Conservation (phyloP, 2,113 vertebrate species). For the Gallinago media region DNA sequence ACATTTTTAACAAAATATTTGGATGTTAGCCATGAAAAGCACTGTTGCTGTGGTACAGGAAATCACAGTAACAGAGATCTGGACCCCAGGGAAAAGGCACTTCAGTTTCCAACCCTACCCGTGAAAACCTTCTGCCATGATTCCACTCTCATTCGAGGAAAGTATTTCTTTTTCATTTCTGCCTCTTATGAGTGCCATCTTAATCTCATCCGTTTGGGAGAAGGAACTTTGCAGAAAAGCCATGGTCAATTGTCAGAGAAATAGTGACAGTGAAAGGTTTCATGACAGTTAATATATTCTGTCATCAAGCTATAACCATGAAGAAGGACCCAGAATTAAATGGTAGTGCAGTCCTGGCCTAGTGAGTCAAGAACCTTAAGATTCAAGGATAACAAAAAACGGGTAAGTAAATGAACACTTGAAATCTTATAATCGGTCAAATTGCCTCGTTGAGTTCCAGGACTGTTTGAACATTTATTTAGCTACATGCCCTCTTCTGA, state of each 20-base stretch:
- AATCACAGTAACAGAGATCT: neutral
- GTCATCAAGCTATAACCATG: neutral
- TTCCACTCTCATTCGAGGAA: neutral
- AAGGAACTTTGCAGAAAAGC: neutral
- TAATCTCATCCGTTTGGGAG: neutral
- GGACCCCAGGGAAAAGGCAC: neutral
- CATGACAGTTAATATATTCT: neutral
- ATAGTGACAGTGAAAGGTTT: neutral
- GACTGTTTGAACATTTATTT: neutral
- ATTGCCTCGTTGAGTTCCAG: neutral
- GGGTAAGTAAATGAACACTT: neutral
- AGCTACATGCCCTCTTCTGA: neutral
- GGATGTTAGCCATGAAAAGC: neutral
- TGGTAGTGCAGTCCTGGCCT: neutral
- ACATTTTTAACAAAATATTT: neutral
- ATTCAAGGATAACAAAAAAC: neutral
- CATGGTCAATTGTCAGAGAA: neutral
- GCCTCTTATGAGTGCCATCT: neutral
- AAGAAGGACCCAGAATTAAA: neutral
- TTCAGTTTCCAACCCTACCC: neutral
- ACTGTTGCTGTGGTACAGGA: neutral
- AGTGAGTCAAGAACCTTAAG: neutral
- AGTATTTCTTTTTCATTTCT: neutral
- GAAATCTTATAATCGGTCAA: neutral
- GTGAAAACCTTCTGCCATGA: neutral